Evolutionary conservation across 2,113 vertebrate genomes (phyloP).

Genomic region (Petromus typicus): DNA sequence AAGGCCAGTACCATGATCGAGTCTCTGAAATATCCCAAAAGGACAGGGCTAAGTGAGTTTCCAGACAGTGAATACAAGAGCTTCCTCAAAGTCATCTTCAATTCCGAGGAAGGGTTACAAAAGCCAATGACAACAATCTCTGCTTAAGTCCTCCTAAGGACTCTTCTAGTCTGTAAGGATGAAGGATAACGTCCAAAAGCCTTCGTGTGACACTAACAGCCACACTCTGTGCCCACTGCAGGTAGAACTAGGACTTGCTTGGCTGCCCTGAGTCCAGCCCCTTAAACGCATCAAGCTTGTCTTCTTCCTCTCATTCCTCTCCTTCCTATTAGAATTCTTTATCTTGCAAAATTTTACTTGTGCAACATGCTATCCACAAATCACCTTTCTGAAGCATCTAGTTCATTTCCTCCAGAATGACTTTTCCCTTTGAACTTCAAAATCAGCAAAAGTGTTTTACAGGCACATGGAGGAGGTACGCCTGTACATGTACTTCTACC

Average conservation of each 20-base stretch:
- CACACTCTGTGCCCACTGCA: background rate
- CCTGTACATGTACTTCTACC: background rate
- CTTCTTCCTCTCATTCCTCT: background rate
- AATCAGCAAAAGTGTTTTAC: background rate
- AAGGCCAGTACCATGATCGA: background rate
- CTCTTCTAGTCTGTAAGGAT: background rate
- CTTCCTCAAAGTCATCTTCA: background rate
- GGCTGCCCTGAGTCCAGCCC: background rate
- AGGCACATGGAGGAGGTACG: background rate
- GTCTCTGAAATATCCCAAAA: too few relatives aligned
- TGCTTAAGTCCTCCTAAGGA: background rate
- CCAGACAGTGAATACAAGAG: too few relatives aligned
- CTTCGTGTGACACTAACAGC: background rate
- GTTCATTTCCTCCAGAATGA: background rate
- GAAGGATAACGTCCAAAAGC: background rate
- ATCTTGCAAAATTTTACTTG: background rate
- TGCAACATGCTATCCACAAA: background rate
- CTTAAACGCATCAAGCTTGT: background rate
- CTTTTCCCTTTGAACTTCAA: background rate
- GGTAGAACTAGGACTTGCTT: background rate
- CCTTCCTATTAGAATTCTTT: background rate
- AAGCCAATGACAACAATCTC: background rate
- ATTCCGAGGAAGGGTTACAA: conserved; percentile 1
- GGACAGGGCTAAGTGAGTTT: too few relatives aligned
- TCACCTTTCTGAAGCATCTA: background rate